A percentile compares a stretch with the other conserved stretches of the same genome.
Evolutionary conservation across 1,140 invertebrate species (phyloP).

Genomic region (Coptotermes formosanus): DNA sequence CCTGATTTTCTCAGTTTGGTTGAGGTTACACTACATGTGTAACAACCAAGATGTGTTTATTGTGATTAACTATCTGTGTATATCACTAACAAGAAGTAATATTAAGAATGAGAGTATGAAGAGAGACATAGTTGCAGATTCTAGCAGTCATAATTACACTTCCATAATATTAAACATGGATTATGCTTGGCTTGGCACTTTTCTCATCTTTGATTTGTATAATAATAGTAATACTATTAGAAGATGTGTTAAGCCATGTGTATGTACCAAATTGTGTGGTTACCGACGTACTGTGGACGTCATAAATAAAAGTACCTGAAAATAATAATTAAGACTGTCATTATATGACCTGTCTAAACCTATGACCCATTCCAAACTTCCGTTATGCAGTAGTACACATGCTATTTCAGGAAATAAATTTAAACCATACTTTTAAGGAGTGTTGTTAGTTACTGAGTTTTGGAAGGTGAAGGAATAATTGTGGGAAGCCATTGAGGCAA

Average conservation of each 20-base stretch:
- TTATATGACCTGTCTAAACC: too few species aligned
- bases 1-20: neutral
- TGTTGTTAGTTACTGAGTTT: too few species aligned
- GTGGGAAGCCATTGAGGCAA: too few species aligned
- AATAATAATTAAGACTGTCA: neutral
- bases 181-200: neutral
- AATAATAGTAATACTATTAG: slow-evolving; percentile 2
- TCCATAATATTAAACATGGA: neutral
- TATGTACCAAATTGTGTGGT: slow-evolving; percentile 16
- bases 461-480: too few species aligned
- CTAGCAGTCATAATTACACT: neutral
- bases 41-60: neutral
- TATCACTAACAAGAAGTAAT: neutral
- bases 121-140: neutral
- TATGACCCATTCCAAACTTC: too few species aligned
- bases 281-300: slow-evolving; percentile 11
- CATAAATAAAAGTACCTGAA: slow-evolving; percentile 14
- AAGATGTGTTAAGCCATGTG: slow-evolving; percentile 3
- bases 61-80: neutral
- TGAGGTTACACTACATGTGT: neutral
- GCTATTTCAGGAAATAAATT: too few species aligned
- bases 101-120: neutral
- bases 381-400: too few species aligned
- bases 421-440: too few species aligned
- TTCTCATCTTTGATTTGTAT: neutral